Base-by-base conservation (phyloP, 2,797 vertebrate species). In the Phrynocephalus forsythii region DNA sequence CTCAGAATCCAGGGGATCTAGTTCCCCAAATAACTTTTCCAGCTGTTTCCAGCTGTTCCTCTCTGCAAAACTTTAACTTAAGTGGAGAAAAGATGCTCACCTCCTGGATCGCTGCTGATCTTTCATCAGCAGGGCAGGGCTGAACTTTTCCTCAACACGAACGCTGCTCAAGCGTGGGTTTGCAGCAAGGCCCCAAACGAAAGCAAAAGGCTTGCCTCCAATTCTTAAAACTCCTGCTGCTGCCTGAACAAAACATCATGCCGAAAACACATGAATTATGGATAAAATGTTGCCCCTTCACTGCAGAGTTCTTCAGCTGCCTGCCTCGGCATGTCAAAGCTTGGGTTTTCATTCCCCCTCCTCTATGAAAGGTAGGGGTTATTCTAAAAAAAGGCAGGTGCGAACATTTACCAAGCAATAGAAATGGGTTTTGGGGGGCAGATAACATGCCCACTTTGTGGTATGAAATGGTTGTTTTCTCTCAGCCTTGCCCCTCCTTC, bases 191-290 rank as follows among this genome's bases (percentile, higher is more conserved):
- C 8, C 28, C 24, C 72, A 76, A 73, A 0, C 8, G 73, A 44
- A 1, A 5, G 1, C n/a, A 66, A 89, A 89, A 86, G 48, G 3
- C 6, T 87, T 1, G 0, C 48, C 7, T 20, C 83, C 52, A 77
- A 2, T 82, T 26, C 73, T 77, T 71, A 89, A 73, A 88, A 85
- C 63, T 81, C 1, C 5, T 30, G 15, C 5, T 63, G 68, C 83
- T 92, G 83, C 3, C 26, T 83, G 93, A 92, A 80, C 5, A 85
- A 76, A 63, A 22, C 18, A 20, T 7, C 16, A 8, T n/a, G 1
- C 26, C 56, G 26, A 2, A 44, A 2, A 50, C 71, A 38, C 0
- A 60, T 68, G 50, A 91, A 86, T 84, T 89, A 85, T 73, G 0
- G 15, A 24, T 78, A 73, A 20, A 16, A 1, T 79, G 75, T 78